phyloP scores from a whole-genome alignment of 2,113 vertebrate genomes.

The Malaclemys terrapin region DNA sequence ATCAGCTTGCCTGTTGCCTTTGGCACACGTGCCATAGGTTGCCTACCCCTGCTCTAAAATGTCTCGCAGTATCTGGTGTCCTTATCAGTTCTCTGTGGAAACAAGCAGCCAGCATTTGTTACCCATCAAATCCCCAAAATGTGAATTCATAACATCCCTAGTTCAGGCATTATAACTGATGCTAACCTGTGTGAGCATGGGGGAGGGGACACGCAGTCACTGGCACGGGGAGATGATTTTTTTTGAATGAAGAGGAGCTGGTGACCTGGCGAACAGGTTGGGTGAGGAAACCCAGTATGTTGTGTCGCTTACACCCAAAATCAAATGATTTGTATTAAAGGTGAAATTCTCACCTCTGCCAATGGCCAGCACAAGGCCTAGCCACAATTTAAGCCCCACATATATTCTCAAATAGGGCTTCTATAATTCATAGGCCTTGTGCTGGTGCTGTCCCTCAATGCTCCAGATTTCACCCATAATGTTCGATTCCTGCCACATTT shows the following conservation, averaged over 20 bases:
- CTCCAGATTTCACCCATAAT: conserved; percentile 44
- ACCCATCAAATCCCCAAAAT: neutral
- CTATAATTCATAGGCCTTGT: no score
- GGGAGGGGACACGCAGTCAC: neutral
- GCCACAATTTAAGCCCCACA: no score
- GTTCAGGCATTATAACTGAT: neutral
- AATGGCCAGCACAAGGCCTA: neutral
- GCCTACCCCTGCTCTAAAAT: no score
- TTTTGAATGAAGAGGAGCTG: no score
- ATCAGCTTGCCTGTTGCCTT: no score
- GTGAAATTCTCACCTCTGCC: neutral
- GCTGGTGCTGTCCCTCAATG: no score
- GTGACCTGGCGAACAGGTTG: no score
- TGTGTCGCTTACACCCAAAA: neutral
- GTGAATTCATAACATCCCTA: neutral
- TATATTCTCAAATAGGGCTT: no score
- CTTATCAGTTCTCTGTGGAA: neutral
- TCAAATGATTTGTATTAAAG: neutral
- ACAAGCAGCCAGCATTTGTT: neutral
- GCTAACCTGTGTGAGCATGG: neutral
- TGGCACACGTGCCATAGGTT: no score
- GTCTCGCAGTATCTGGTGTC: neutral
- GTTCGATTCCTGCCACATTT: conserved; percentile 39
- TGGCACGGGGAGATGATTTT: no score
- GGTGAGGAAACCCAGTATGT: neutral